Percentiles rank a stretch among this genome's conserved stretches.
phyloP scores from a whole-genome alignment of 2,888 invertebrate genomes.

The Hypselothyrea guttata region DNA sequence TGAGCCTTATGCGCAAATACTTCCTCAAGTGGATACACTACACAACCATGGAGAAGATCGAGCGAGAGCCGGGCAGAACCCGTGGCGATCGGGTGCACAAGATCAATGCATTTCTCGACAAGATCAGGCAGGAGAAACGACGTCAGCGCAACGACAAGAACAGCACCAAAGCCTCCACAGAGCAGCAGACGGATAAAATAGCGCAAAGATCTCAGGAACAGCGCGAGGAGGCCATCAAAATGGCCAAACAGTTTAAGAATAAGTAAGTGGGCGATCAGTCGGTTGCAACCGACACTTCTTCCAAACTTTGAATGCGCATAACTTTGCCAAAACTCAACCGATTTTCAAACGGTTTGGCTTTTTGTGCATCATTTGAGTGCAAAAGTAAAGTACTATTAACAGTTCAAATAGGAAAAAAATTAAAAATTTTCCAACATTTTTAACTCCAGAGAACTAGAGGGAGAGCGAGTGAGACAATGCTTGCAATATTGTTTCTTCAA shows the following conservation, averaged over 20 bases:
- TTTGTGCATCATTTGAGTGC: too few species aligned
- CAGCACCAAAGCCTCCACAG: conserved; percentile 7
- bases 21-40: conserved; percentile 81
- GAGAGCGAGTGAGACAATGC: too few species aligned
- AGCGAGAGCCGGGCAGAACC: conserved; percentile 68
- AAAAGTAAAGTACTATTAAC: too few species aligned
- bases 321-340: too few species aligned
- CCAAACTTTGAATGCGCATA: too few species aligned
- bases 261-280: conserved; percentile 63
- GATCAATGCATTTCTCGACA: conserved; percentile 81
- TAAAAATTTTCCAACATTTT: too few species aligned
- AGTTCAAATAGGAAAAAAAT: too few species aligned
- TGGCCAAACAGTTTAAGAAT: conserved; percentile 80
- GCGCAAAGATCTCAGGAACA: conserved; percentile 57
- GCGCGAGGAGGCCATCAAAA: conserved; percentile 61
- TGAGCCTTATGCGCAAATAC: conserved; percentile 69
- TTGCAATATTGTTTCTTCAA: too few species aligned
- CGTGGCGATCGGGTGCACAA: conserved; percentile 75
- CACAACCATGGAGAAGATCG: conserved; percentile 79
- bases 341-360: too few species aligned
- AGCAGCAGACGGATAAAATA: conserved; percentile 20
- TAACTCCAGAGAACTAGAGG: too few species aligned
- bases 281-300: too few species aligned
- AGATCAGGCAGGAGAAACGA: conserved; percentile 79
- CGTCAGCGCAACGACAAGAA: conserved; percentile 40